Conservation (phyloP, 2,113 vertebrate genomes). For the Orientallactaga bullata region DNA sequence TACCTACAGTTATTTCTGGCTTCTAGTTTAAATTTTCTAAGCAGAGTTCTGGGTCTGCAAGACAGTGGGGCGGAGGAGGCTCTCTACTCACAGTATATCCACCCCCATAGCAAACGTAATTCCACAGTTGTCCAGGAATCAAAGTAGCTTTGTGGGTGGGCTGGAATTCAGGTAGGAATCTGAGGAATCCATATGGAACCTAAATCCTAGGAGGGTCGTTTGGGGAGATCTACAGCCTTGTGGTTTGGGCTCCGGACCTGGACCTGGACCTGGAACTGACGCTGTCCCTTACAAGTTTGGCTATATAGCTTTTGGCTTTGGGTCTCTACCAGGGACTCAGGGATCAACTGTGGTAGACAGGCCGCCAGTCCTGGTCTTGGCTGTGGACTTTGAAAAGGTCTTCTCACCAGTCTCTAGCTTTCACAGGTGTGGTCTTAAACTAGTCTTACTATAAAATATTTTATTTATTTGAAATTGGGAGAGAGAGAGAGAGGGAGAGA, state of each 20-base stretch:
- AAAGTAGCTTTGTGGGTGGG: not conserved
- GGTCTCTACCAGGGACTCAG: not conserved
- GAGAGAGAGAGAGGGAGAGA: too few species aligned
- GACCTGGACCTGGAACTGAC: not conserved
- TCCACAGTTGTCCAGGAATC: not conserved
- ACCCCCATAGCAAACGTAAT: not conserved
- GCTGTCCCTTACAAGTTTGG: not conserved
- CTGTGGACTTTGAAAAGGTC: not conserved
- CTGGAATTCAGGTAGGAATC: not conserved
- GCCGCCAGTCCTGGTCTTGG: not conserved
- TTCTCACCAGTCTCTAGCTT: not conserved
- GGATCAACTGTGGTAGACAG: not conserved
- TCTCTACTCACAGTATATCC: not conserved
- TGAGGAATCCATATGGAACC: not conserved
- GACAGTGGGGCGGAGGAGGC: not conserved
- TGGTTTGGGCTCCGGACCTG: not conserved
- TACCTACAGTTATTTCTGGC: not conserved
- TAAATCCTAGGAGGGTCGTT: not conserved
- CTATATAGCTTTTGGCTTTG: not conserved
- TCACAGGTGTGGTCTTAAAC: not conserved
- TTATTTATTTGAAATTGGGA: too few species aligned
- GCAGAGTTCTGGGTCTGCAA: not conserved
- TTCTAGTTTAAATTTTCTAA: conserved; percentile 7
- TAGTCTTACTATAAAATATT: not conserved
- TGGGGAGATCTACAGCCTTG: not conserved